Conservation (phyloP, 2,888 invertebrate species). For the Cryptocheilus praepositus region DNA sequence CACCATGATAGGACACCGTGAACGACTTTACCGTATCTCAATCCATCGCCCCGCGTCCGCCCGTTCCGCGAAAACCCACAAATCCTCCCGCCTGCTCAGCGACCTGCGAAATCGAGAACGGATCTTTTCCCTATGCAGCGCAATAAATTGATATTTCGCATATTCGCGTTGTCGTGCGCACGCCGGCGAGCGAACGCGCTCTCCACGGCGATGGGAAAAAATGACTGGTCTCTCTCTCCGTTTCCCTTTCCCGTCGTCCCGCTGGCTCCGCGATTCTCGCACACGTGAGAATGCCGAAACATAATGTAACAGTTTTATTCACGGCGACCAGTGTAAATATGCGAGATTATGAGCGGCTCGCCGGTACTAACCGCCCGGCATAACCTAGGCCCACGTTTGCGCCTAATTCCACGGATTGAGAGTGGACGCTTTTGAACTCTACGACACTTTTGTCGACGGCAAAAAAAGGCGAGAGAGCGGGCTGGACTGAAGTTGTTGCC, state of each 20-base stretch:
- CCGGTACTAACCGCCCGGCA: constrained; percentile 12
- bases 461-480: no score
- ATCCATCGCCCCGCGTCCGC: no score
- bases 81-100: background rate
- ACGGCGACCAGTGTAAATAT: constrained; percentile 69
- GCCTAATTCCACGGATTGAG: constrained; percentile 42
- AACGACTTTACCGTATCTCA: no score
- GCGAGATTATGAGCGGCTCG: constrained; percentile 66
- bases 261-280: constrained; percentile 19
- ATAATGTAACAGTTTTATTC: constrained; percentile 73
- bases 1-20: no score
- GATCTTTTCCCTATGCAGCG: no score
- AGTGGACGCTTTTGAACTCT: background rate
- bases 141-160: no score
- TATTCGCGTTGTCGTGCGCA: no score
- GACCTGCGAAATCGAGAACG: no score
- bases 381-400: constrained; percentile 34
- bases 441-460: no score
- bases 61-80: no score
- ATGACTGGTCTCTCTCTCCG: constrained; percentile 18
- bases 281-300: constrained; percentile 53
- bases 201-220: constrained; percentile 24
- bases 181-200: no score
- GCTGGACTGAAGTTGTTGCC: no score
- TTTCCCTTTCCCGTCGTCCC: background rate